phyloP scores from a whole-genome alignment of 2,797 vertebrate genomes.

The Garrulus glandarius region DNA sequence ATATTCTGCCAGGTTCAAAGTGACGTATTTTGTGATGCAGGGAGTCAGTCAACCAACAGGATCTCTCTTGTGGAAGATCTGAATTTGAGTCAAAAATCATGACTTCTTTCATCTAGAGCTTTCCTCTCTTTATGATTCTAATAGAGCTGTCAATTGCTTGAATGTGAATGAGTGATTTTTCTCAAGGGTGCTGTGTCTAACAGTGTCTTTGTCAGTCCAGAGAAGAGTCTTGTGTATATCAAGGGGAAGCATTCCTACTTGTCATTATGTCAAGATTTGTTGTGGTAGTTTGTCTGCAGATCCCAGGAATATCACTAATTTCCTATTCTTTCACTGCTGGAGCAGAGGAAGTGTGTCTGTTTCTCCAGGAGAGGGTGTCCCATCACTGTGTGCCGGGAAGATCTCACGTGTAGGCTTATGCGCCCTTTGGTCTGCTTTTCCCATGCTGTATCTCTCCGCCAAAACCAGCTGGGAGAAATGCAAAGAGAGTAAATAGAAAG shows the following conservation, averaged over 20 bases:
- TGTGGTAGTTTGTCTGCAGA: not conserved
- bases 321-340: not conserved
- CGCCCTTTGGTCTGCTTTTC: not conserved
- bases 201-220: not conserved
- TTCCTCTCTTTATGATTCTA: not conserved
- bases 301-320: not conserved
- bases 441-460: not conserved
- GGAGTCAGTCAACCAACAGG: not conserved
- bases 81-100: not conserved
- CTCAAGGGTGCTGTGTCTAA: not conserved
- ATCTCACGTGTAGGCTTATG: rapidly evolving
- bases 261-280: not conserved
- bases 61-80: not conserved
- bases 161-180: not conserved
- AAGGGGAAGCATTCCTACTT: not conserved
- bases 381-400: not conserved
- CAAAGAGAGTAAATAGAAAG: not conserved
- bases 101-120: not conserved
- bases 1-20: not conserved
- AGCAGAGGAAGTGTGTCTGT: not conserved
- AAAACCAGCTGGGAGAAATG: not conserved
- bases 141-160: not conserved
- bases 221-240: not conserved
- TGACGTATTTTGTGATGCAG: not conserved
- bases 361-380: conserved; percentile 27